Percentiles rank a stretch among this genome's conserved stretches.
These are phyloP conservation scores for Drosophila kambysellisi DNA, from an alignment of 2,888 invertebrate species.

Conservation along the genomic window DNA sequence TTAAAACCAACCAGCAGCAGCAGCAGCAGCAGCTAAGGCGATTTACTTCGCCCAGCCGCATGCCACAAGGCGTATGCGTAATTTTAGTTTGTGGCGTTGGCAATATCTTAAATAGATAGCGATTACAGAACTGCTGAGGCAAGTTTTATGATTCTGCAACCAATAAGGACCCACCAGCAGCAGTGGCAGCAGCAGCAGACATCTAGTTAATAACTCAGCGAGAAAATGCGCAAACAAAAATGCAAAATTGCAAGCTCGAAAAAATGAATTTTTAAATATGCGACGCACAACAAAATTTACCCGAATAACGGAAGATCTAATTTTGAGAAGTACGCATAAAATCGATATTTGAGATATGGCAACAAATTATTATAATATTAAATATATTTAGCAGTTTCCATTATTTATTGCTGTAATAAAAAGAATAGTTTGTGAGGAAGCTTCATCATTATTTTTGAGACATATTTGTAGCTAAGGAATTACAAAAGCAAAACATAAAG, in stretches of 20 bases:
- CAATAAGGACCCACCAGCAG: conserved; percentile 2
- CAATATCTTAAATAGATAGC: conserved; percentile 56
- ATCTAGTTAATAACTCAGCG: conserved; percentile 25
- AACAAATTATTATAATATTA: background rate
- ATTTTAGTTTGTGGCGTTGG: conserved; percentile 52
- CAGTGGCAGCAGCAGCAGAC: background rate
- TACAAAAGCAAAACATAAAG: background rate
- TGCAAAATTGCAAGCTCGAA: conserved; percentile 8
- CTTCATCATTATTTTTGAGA: background rate
- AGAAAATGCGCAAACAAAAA: conserved; percentile 17
- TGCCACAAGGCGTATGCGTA: conserved; percentile 63
- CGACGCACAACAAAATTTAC: background rate
- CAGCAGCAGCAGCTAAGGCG: conserved; percentile 59
- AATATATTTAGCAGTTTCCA: background rate
- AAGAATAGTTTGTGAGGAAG: background rate
- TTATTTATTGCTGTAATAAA: background rate
- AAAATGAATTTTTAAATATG: conserved; percentile 13
- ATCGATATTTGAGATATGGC: background rate
- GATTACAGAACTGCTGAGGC: conserved; percentile 57
- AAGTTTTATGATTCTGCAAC: conserved; percentile 47
- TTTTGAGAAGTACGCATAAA: background rate
- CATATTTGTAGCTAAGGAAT: background rate
- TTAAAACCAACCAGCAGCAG: conserved; percentile 37
- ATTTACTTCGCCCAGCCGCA: conserved; percentile 47
- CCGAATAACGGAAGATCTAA: background rate